Conservation (phyloP, 1,140 invertebrate species). For the Lanistes nyassanus region DNA sequence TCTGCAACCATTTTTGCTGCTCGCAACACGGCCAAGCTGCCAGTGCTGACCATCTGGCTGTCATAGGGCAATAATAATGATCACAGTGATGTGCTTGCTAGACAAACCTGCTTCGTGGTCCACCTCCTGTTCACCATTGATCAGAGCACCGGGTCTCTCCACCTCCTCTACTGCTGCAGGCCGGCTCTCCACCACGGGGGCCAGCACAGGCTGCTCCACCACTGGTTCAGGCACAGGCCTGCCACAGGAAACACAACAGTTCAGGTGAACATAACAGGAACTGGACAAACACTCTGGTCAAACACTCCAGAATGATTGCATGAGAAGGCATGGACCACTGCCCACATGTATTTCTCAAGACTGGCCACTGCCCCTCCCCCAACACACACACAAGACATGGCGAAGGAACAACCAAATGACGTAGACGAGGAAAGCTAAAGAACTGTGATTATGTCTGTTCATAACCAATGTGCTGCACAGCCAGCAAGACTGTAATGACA, state of each 20-base stretch:
- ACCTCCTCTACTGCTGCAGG: conserved; percentile 20
- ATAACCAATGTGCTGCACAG: background rate
- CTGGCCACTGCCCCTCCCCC: too few species aligned
- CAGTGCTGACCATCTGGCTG: too few species aligned
- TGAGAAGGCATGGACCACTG: too few species aligned
- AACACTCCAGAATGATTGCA: background rate
- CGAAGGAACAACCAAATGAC: too few species aligned
- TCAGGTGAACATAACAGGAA: background rate
- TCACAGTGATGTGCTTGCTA: too few species aligned
- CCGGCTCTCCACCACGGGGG: conserved; percentile 3
- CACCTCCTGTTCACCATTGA: conserved; percentile 35
- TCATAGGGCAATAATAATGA: too few species aligned
- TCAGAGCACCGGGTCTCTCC: conserved; percentile 19
- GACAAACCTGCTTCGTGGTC: conserved; percentile 30
- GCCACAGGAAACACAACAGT: background rate
- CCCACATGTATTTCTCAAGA: too few species aligned
- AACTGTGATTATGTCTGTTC: background rate
- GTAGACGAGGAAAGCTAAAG: too few species aligned
- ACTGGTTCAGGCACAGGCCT: conserved; percentile 50
- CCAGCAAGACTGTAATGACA: background rate
- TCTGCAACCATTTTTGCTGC: too few species aligned
- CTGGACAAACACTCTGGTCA: background rate
- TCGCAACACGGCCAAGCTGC: too few species aligned
- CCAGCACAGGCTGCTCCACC: conserved; percentile 24
- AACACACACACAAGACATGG: too few species aligned